Percentiles rank a stretch among this genome's conserved stretches.
phyloP scores from a whole-genome alignment of 1,140 invertebrate species.

The Condylostylus longicornis region DNA sequence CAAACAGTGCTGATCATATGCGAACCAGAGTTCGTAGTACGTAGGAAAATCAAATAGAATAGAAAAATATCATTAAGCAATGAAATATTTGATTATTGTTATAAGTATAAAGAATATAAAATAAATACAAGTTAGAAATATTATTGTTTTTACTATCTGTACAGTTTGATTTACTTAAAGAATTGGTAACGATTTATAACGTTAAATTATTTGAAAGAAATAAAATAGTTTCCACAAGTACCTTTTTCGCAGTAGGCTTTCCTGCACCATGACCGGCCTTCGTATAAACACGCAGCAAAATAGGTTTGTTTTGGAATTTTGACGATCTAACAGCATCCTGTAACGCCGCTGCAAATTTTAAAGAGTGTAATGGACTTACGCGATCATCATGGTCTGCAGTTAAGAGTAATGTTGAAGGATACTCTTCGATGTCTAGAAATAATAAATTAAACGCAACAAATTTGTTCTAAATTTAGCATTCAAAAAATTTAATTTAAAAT shows the following conservation, averaged over 20 bases:
- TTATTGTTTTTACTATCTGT: conserved; percentile 4
- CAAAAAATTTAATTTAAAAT: background rate
- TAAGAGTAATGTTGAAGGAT: conserved; percentile 77
- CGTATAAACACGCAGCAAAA: conserved; percentile 80
- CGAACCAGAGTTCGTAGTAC: no score
- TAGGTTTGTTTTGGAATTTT: conserved; percentile 64
- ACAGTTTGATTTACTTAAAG: conserved; percentile 3
- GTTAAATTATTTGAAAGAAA: conserved; percentile 3
- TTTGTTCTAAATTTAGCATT: no score
- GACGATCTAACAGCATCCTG: conserved; percentile 56
- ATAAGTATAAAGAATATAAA: no score
- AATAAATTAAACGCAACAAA: conserved; percentile 5
- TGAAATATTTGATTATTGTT: no score
- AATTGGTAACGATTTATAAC: background rate
- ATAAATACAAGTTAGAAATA: conserved; percentile 7
- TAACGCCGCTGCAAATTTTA: conserved; percentile 86
- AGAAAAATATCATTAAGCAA: no score
- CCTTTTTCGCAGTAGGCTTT: conserved; percentile 61
- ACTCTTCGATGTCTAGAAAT: conserved; percentile 41
- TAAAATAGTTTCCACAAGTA: no score
- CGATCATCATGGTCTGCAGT: conserved; percentile 98
- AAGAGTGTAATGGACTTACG: conserved; percentile 87
- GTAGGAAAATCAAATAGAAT: no score
- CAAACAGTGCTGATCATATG: no score
- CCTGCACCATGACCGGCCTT: conserved; percentile 93